These are phyloP conservation scores for Phalera bucephala DNA, from an alignment of 2,888 invertebrate species.

Conservation along the genomic window DNA sequence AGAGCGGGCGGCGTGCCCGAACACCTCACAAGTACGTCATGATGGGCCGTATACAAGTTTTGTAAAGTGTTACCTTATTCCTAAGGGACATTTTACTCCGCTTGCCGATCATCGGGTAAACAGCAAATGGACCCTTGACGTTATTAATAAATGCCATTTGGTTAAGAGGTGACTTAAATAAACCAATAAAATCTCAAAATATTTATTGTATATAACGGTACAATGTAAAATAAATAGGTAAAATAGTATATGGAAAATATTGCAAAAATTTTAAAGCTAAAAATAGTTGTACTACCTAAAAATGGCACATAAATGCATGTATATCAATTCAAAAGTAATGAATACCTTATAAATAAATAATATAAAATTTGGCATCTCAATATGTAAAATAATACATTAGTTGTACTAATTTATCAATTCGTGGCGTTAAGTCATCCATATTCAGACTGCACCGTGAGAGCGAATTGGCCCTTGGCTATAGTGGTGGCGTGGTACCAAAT, in stretches of 20 bases:
- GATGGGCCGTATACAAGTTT: no score
- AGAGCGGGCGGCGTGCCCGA: no score
- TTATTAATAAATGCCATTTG: no score
- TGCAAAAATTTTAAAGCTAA: slow-evolving; percentile 46
- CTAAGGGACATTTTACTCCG: no score
- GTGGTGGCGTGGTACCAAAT: slow-evolving; percentile 96
- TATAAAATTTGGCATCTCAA: slow-evolving; percentile 70
- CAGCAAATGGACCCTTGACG: no score
- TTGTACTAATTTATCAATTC: slow-evolving; percentile 46
- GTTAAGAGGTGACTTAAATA: no score
- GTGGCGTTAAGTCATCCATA: slow-evolving; percentile 85
- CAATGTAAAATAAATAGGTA: slow-evolving; percentile 37
- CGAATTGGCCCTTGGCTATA: slow-evolving; percentile 91
- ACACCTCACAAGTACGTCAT: no score
- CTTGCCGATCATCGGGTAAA: no score
- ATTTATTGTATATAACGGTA: slow-evolving; percentile 1
- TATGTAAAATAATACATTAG: slow-evolving; percentile 59
- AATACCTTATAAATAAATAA: slow-evolving; percentile 41
- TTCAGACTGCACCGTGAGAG: slow-evolving; percentile 95
- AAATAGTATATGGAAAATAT: slow-evolving; percentile 44
- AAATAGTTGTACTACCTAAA: slow-evolving; percentile 65
- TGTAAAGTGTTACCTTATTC: no score
- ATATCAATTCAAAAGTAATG: slow-evolving; percentile 32
- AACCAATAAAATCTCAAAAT: no score
- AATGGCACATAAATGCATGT: slow-evolving; percentile 58